Conservation (phyloP, 2,113 vertebrate genomes). For the Daboia siamensis region DNA sequence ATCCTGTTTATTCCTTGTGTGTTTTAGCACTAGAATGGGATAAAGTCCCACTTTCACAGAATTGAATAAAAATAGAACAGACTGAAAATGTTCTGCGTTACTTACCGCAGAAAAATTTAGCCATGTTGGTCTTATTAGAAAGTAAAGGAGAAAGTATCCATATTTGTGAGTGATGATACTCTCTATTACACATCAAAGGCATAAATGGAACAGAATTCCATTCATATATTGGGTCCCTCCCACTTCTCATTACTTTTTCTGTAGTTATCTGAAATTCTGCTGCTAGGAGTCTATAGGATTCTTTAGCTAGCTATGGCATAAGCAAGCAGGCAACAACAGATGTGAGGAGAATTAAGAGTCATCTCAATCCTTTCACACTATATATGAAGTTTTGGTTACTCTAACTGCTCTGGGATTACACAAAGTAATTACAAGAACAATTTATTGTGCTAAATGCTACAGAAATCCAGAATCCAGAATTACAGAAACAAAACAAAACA, state of each 20-base stretch:
- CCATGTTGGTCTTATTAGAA: neutral
- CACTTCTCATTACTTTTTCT: neutral
- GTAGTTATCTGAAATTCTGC: neutral
- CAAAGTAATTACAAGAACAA: neutral
- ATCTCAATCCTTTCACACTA: neutral
- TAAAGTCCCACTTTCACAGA: neutral
- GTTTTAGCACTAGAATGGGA: neutral
- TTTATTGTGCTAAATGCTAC: neutral
- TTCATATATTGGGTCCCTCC: neutral
- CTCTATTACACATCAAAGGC: neutral
- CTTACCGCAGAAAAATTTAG: neutral
- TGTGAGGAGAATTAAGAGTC: neutral
- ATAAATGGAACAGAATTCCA: neutral
- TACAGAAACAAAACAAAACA: neutral
- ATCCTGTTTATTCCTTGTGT: neutral
- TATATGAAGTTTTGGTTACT: neutral
- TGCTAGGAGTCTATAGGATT: neutral
- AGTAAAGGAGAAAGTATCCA: neutral
- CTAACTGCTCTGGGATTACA: neutral
- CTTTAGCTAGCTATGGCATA: neutral
- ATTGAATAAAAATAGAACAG: neutral
- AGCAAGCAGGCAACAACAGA: neutral
- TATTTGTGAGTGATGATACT: neutral
- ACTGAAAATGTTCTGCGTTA: neutral
- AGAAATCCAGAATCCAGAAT: neutral